Conservation (phyloP, 1,140 invertebrate species). For the Telenomus remus region DNA sequence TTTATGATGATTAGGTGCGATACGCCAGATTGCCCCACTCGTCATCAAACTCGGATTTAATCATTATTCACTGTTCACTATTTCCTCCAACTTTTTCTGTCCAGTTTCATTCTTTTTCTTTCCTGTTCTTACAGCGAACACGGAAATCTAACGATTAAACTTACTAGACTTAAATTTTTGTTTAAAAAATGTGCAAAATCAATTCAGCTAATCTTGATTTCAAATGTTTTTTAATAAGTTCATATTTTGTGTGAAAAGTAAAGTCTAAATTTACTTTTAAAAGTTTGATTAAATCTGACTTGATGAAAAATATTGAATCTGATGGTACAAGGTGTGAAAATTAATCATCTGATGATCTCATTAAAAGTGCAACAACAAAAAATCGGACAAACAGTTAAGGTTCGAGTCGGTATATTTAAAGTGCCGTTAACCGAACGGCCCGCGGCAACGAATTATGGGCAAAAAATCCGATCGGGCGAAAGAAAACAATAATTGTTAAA, state of each 20-base stretch:
- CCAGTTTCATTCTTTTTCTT: background rate
- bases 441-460: conserved; percentile 18
- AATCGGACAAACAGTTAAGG: conserved; percentile 13
- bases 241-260: too few species aligned
- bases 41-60: conserved; percentile 11
- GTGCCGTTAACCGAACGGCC: conserved; percentile 17
- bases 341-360: too few species aligned
- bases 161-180: too few species aligned
- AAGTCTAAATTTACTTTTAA: too few species aligned
- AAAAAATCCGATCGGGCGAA: conserved; percentile 19
- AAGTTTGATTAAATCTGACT: too few species aligned
- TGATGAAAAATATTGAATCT: background rate
- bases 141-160: too few species aligned
- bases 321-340: too few species aligned
- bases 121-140: too few species aligned
- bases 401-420: conserved; percentile 7
- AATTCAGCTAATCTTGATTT: too few species aligned
- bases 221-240: too few species aligned
- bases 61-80: background rate
- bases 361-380: background rate
- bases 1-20: conserved; percentile 52
- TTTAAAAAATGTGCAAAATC: too few species aligned
- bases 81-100: background rate
- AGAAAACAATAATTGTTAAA: conserved; percentile 55
- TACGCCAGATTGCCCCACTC: conserved; percentile 25